Evolutionary conservation across 2,888 invertebrate genomes (phyloP).

Genomic region (Chrysolina oricalcia): DNA sequence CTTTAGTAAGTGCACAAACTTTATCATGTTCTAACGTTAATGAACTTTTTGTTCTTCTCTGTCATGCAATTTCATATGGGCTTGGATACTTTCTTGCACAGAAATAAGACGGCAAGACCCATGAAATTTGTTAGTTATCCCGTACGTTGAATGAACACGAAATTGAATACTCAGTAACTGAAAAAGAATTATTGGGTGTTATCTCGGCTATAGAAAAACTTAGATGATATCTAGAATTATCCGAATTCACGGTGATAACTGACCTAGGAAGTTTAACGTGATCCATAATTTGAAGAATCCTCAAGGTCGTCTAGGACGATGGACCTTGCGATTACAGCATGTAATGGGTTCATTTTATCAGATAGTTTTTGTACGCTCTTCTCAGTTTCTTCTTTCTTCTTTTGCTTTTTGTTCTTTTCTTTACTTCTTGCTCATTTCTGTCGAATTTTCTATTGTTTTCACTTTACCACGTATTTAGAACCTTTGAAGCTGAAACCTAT

Average conservation of each 20-base stretch:
- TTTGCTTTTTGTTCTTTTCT: too few relatives aligned
- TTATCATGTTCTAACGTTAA: constrained; percentile 37
- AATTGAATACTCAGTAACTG: constrained; percentile 37
- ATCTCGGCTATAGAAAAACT: constrained; percentile 39
- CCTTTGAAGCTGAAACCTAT: too few relatives aligned
- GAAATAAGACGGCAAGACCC: constrained; percentile 29
- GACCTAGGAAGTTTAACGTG: constrained; percentile 34
- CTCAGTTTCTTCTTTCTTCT: too few relatives aligned
- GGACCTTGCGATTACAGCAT: constrained; percentile 27
- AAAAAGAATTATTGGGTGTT: constrained; percentile 41
- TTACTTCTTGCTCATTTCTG: too few relatives aligned
- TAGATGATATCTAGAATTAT: constrained; percentile 43
- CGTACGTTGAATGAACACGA: constrained; percentile 28
- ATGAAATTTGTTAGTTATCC: constrained; percentile 35
- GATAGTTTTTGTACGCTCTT: too few relatives aligned
- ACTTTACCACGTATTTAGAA: too few relatives aligned
- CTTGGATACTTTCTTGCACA: constrained; percentile 38
- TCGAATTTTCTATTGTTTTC: too few relatives aligned
- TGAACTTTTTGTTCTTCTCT: constrained; percentile 34
- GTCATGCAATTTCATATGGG: constrained; percentile 39
- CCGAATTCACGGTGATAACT: constrained; percentile 45
- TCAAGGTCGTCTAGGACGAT: constrained; percentile 36
- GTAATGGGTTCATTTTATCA: too few relatives aligned
- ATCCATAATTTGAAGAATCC: constrained; percentile 23
- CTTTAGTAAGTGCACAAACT: constrained; percentile 27